These are phyloP conservation scores for Macrobrachium nipponense DNA, from an alignment of 1,140 invertebrate genomes.

Conservation along the genomic window DNA sequence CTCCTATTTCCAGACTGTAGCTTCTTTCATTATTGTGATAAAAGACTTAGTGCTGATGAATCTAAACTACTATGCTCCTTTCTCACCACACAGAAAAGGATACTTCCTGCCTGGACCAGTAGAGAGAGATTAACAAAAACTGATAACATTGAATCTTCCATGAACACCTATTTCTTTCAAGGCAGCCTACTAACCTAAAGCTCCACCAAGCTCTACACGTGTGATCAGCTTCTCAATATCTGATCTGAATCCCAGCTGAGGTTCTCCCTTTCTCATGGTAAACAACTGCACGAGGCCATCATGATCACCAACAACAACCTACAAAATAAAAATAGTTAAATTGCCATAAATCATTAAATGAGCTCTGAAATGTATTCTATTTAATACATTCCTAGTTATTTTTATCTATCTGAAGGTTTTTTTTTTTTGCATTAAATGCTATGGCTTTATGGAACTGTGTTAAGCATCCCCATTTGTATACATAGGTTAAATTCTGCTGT, in stretches of 20 bases:
- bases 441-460: too few relatives aligned
- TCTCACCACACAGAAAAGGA: too few relatives aligned
- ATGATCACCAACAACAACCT: constrained; percentile 85
- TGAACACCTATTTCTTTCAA: neutral
- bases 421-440: too few relatives aligned
- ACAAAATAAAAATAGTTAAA: constrained; percentile 66
- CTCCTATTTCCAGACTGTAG: too few relatives aligned
- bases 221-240: constrained; percentile 81
- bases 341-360: neutral
- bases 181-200: constrained; percentile 71
- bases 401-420: too few relatives aligned
- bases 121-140: neutral
- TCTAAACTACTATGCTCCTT: too few relatives aligned
- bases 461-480: too few relatives aligned
- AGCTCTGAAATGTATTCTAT: neutral
- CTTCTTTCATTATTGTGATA: too few relatives aligned
- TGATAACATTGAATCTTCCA: neutral
- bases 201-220: constrained; percentile 81
- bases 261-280: constrained; percentile 83
- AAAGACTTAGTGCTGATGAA: too few relatives aligned
- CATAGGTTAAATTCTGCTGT: too few relatives aligned
- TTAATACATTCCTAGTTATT: too few relatives aligned
- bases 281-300: constrained; percentile 86
- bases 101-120: neutral
- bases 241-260: constrained; percentile 81